Evolutionary conservation across 53 echinoderm and acorn worm species (phyloP).

Genomic region (Paracentrotus lividus): DNA sequence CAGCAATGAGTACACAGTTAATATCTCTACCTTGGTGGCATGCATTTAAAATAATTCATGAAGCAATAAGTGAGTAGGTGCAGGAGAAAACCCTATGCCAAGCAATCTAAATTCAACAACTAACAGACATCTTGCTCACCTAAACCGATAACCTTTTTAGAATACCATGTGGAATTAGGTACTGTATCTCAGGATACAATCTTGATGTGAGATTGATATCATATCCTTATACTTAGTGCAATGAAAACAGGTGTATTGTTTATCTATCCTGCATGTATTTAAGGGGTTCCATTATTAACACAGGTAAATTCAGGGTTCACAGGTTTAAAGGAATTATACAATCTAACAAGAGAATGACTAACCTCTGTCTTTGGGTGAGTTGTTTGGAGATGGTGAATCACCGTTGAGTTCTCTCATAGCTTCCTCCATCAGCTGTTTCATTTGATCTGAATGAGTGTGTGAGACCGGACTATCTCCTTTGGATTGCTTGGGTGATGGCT

Average conservation of each 20-base stretch:
- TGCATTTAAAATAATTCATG: not conserved
- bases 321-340: no score
- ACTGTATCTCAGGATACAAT: not conserved
- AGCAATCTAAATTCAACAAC: not conserved
- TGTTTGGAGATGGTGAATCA: constrained; percentile 68
- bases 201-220: not conserved
- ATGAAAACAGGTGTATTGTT: not conserved
- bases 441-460: constrained; percentile 88
- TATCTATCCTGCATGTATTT: not conserved
- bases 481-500: not conserved
- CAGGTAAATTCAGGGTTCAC: no score
- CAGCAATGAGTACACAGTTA: not conserved
- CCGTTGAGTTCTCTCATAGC: constrained; percentile 94
- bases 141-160: not conserved
- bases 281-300: no score
- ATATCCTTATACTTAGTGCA: no score
- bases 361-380: constrained; percentile 45
- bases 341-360: not conserved
- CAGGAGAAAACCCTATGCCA: not conserved
- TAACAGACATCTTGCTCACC: not conserved
- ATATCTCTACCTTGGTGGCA: not conserved
- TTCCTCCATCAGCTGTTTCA: constrained; percentile 96
- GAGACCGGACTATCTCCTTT: constrained; percentile 83
- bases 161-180: not conserved
- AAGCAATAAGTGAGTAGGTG: not conserved